phyloP scores from a whole-genome alignment of 92 coral and sea anemone genomes.

The Epizoanthus rinbou region DNA sequence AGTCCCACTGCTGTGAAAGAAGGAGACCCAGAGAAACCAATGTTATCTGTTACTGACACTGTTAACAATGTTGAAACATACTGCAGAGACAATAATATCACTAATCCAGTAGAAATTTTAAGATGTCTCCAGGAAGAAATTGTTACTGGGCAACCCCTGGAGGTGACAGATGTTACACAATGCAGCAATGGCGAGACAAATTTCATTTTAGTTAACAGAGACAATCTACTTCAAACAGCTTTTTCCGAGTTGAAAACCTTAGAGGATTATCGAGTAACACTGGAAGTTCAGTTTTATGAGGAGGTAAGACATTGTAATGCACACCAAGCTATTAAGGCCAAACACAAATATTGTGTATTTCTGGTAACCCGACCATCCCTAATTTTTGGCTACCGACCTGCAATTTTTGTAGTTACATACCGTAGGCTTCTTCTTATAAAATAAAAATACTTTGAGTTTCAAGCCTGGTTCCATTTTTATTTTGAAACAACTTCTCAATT shows the following conservation, averaged over 20 bases:
- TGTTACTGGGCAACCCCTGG: constrained; percentile 39
- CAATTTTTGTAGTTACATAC: too few relatives aligned
- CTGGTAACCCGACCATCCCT: too few relatives aligned
- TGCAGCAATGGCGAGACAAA: constrained; percentile 37
- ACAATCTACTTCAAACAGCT: constrained; percentile 36
- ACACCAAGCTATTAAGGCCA: background rate
- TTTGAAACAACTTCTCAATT: too few relatives aligned
- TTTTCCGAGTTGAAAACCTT: constrained; percentile 24
- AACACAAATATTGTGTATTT: too few relatives aligned
- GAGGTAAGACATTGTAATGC: constrained; percentile 10
- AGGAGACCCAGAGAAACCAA: background rate
- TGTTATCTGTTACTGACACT: constrained; percentile 27
- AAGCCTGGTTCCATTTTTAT: too few relatives aligned
- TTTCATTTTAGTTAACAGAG: constrained; percentile 30
- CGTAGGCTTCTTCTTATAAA: too few relatives aligned
- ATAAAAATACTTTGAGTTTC: too few relatives aligned
- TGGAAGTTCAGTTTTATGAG: constrained; percentile 38
- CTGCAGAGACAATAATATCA: constrained; percentile 18
- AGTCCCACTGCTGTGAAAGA: constrained; percentile 14
- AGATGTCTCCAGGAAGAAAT: constrained; percentile 45
- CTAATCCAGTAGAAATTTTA: constrained; percentile 45
- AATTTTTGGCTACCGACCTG: too few relatives aligned
- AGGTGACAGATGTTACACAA: constrained; percentile 24
- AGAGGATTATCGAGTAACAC: constrained; percentile 13
- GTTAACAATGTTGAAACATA: constrained; percentile 41